A percentile compares a stretch with the other conserved stretches of the same genome.
These are phyloP conservation scores for Sphinx pinastri DNA, from an alignment of 2,888 invertebrate genomes.

Conservation along the genomic window DNA sequence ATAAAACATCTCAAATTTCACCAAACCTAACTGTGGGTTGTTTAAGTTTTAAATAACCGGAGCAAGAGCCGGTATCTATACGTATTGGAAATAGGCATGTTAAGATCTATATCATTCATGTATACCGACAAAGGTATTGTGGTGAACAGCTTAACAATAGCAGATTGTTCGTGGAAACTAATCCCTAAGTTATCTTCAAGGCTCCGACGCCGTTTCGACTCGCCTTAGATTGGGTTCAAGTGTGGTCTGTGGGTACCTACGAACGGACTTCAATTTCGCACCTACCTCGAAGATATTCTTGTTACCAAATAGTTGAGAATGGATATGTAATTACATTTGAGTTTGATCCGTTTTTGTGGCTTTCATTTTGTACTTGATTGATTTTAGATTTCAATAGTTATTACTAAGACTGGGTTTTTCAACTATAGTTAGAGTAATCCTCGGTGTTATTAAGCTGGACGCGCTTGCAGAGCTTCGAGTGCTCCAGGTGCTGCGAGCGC, in stretches of 20 bases:
- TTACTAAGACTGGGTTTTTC: too few relatives aligned
- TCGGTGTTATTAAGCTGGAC: too few relatives aligned
- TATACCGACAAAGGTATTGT: slow-evolving; percentile 44
- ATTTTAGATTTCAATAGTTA: too few relatives aligned
- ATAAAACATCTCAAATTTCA: not conserved
- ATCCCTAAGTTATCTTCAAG: slow-evolving; percentile 58
- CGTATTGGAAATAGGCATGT: slow-evolving; percentile 25
- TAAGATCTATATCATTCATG: slow-evolving; percentile 39
- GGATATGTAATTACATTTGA: slow-evolving; percentile 53
- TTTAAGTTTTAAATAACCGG: not conserved
- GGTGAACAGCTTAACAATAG: slow-evolving; percentile 50
- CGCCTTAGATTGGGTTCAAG: slow-evolving; percentile 54
- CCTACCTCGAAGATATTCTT: slow-evolving; percentile 49
- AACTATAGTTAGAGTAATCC: too few relatives aligned
- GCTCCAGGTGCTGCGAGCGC: too few relatives aligned
- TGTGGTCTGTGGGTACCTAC: slow-evolving; percentile 44
- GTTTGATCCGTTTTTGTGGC: slow-evolving; percentile 5
- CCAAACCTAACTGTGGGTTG: not conserved
- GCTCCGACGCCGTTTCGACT: slow-evolving; percentile 47
- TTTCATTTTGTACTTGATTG: not conserved
- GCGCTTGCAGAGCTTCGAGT: too few relatives aligned
- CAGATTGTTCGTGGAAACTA: slow-evolving; percentile 57
- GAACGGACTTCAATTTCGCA: slow-evolving; percentile 59
- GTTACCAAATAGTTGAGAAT: slow-evolving; percentile 49
- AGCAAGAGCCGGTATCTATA: not conserved